Conservation (phyloP, 2,888 invertebrate genomes). For the Nymphalis c-album region DNA sequence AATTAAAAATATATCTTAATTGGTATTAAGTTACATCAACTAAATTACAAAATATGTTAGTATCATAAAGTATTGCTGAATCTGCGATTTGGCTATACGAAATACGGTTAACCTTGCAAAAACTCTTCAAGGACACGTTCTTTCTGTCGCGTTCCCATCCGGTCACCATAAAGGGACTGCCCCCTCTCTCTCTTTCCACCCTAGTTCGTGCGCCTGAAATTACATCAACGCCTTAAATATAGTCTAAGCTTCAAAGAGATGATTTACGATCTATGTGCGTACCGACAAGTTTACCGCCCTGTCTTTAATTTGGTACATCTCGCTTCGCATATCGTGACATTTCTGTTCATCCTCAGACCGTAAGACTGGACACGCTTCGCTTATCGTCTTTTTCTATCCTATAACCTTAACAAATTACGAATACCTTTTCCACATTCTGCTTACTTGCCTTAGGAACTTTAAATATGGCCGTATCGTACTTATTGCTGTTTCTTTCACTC, state of each 20-base stretch:
- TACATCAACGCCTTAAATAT: conserved; percentile 46
- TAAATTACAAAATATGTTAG: no score
- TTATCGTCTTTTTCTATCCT: conserved; percentile 51
- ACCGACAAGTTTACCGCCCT: conserved; percentile 32
- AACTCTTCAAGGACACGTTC: conserved; percentile 56
- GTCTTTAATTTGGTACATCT: conserved; percentile 44
- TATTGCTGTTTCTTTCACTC: conserved; percentile 46
- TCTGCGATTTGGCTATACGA: conserved; percentile 18
- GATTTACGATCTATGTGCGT: conserved; percentile 47
- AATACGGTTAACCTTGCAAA: conserved; percentile 52
- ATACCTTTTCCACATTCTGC: conserved; percentile 39
- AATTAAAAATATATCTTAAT: no score
- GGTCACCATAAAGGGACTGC: conserved; percentile 51
- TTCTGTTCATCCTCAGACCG: conserved; percentile 56
- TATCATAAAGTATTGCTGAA: not conserved
- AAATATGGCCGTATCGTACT: conserved; percentile 39
- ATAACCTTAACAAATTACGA: conserved; percentile 44
- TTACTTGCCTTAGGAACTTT: conserved; percentile 43
- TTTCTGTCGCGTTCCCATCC: conserved; percentile 50
- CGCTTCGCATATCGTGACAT: conserved; percentile 43
- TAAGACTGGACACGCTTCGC: conserved; percentile 60
- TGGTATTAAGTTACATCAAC: no score
- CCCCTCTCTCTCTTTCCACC: conserved; percentile 39
- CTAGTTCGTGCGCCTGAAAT: conserved; percentile 48
- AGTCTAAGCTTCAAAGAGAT: conserved; percentile 49